Evolutionary conservation across 2,888 invertebrate genomes (phyloP).

Genomic region (Onchidella celtica): DNA sequence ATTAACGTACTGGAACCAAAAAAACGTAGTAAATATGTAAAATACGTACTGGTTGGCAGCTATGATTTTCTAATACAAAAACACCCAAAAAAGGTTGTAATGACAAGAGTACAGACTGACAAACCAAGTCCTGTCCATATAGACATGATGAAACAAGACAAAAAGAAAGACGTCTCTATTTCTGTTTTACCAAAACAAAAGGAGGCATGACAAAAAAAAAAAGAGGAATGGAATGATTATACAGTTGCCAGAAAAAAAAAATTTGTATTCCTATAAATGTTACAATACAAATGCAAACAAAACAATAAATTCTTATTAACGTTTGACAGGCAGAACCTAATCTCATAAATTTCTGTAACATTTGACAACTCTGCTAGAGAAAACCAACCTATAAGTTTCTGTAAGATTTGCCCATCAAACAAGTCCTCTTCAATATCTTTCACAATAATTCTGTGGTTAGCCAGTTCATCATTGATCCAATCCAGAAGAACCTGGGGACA

Average conservation of each 20-base stretch:
- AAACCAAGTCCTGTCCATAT: too few species aligned
- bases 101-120: too few species aligned
- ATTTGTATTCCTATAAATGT: not conserved
- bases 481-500: constrained; percentile 87
- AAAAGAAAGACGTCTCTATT: too few species aligned
- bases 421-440: constrained; percentile 97
- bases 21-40: too few species aligned
- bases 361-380: not conserved
- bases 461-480: constrained; percentile 99
- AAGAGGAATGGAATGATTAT: not conserved
- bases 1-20: too few species aligned
- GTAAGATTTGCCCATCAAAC: constrained; percentile 96
- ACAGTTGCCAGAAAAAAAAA: not conserved
- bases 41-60: too few species aligned
- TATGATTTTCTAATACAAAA: too few species aligned
- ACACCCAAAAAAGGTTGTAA: too few species aligned
- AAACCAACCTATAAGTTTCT: constrained; percentile 83
- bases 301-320: not conserved
- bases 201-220: not conserved
- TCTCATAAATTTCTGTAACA: too few species aligned
- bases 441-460: constrained; percentile 97
- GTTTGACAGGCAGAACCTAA: too few species aligned
- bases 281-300: not conserved
- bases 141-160: too few species aligned
- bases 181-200: too few species aligned